Percentiles rank a stretch among this genome's conserved stretches.
These are phyloP conservation scores for Grallaria varia DNA, from an alignment of 2,113 vertebrate genomes.

Conservation along the genomic window DNA sequence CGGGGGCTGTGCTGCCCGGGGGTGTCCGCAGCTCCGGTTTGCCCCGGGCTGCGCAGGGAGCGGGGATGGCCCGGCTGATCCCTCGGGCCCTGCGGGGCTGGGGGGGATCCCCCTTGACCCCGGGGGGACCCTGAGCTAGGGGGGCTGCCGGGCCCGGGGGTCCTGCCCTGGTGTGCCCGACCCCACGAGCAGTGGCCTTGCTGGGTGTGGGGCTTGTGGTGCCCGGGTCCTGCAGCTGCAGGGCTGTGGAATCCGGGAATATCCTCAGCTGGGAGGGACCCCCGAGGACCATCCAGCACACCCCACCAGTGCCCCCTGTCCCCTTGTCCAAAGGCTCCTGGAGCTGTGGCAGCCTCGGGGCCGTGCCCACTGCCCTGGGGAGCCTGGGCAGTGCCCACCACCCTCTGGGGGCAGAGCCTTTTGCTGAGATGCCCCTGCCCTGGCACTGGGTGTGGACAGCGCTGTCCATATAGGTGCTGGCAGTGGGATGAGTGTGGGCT, in stretches of 20 bases:
- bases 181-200: too few species aligned
- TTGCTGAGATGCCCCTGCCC: too few species aligned
- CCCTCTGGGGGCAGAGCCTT: too few species aligned
- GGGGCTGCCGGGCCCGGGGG: not conserved
- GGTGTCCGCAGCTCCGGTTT: not conserved
- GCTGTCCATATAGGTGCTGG: too few species aligned
- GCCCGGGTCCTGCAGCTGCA: not conserved
- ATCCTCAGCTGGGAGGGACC: too few species aligned
- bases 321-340: not conserved
- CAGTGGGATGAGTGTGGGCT: accelerated
- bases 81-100: not conserved
- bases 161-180: not conserved
- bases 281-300: accelerated
- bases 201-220: not conserved
- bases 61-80: not conserved
- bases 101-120: not conserved
- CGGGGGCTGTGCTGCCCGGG: not conserved
- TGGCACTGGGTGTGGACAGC: too few species aligned
- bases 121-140: not conserved
- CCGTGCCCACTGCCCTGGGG: too few species aligned
- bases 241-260: too few species aligned
- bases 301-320: not conserved
- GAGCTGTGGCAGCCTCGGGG: too few species aligned
- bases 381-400: too few species aligned
- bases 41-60: not conserved